Evolutionary conservation across 2,888 invertebrate species (phyloP).

Genomic region (Omphaloscelis lunosa): DNA sequence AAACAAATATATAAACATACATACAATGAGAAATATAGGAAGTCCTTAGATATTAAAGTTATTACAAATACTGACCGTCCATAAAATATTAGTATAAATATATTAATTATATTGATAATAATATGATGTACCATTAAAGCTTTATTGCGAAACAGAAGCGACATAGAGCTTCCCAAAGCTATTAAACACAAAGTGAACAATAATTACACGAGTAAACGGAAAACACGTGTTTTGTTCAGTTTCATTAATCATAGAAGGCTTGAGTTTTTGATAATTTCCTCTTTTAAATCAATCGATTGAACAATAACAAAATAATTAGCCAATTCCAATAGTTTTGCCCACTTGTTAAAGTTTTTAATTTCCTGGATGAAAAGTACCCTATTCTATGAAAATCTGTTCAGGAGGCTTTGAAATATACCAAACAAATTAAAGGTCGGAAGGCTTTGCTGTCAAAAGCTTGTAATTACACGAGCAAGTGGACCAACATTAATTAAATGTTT

Average conservation of each 20-base stretch:
- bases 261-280: neutral
- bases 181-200: constrained; percentile 29
- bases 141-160: constrained; percentile 36
- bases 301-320: neutral
- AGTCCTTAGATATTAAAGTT: constrained; percentile 5
- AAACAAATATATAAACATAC: constrained; percentile 17
- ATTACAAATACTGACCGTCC: neutral
- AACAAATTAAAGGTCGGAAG: constrained; percentile 4
- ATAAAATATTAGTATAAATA: constrained; percentile 22
- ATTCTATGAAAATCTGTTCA: neutral
- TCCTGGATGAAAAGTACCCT: neutral
- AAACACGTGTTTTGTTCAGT: neutral
- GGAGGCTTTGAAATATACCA: neutral
- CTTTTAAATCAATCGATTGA: neutral
- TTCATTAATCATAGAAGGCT: constrained; percentile 1
- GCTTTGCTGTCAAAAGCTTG: neutral
- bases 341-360: neutral
- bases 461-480: constrained; percentile 10
- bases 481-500: constrained; percentile 45
- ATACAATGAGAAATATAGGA: constrained; percentile 15
- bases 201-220: constrained; percentile 8
- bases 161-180: constrained; percentile 37
- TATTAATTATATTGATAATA: constrained; percentile 18
- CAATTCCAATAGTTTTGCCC: neutral
- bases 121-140: constrained; percentile 22